phyloP scores from a whole-genome alignment of 2,888 invertebrate species.

The Penaeus monodon region DNA sequence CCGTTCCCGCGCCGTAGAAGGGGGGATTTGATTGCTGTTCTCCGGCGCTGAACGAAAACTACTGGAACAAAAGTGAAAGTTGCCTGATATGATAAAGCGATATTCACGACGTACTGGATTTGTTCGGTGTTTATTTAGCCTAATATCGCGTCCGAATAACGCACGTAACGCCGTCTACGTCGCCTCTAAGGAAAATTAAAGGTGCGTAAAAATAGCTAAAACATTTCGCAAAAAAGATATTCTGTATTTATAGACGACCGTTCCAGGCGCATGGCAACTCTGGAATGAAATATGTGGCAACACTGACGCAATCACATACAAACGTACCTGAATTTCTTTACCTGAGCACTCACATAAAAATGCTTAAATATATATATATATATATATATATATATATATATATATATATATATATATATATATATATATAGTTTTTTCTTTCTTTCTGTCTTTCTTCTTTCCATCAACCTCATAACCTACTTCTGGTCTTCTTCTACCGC shows the following conservation, averaged over 20 bases:
- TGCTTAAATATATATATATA: background rate
- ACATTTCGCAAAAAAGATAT: background rate
- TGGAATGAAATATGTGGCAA: constrained; percentile 26
- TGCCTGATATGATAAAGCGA: constrained; percentile 25
- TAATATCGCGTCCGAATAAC: background rate
- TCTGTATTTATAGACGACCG: no score
- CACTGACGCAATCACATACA: constrained; percentile 36
- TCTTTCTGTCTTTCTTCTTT: no score
- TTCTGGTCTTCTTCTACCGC: no score
- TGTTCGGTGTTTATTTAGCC: constrained; percentile 3
- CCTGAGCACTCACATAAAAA: background rate
- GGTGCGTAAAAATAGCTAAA: no score
- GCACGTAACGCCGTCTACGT: background rate
- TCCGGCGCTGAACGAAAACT: background rate
- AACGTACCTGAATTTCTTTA: constrained; percentile 17
- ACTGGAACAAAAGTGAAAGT: constrained; percentile 37
- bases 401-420: background rate
- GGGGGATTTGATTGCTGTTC: background rate
- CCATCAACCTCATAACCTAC: no score
- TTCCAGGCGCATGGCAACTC: background rate
- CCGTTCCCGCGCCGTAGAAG: background rate
- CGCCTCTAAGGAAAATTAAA: no score
- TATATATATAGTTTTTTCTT: no score
- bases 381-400: background rate
- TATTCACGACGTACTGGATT: constrained; percentile 19